These are phyloP conservation scores for Salvelinus alpinus DNA, from an alignment of 2,113 vertebrate species.

Conservation along the genomic window DNA sequence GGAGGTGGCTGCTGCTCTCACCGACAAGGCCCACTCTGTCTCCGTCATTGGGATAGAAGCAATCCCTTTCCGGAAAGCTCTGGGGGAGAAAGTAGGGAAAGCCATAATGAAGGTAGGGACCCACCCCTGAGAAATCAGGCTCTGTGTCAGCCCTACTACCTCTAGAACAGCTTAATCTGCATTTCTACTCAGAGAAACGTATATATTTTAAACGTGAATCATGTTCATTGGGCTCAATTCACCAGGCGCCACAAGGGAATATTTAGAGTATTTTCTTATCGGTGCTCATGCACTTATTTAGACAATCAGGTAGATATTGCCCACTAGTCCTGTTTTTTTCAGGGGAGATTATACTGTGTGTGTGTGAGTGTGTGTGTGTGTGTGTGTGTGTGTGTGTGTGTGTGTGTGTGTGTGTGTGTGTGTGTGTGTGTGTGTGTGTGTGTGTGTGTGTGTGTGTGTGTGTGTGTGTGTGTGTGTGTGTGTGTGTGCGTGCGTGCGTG, in stretches of 20 bases:
- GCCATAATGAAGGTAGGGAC: conserved; percentile 89
- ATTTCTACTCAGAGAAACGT: conserved; percentile 8
- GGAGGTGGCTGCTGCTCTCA: conserved; percentile 93
- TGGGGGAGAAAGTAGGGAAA: conserved; percentile 92
- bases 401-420: no score
- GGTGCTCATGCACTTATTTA: neutral
- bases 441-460: no score
- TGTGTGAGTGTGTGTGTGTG: no score
- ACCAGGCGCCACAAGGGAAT: neutral
- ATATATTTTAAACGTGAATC: conserved; percentile 35
- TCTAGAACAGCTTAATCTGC: conserved; percentile 15
- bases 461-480: neutral
- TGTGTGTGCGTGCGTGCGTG: no score
- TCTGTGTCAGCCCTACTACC: neutral
- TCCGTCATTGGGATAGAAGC: conserved; percentile 92
- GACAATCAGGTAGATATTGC: conserved; percentile 1
- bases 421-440: no score
- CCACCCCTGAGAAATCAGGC: conserved; percentile 36
- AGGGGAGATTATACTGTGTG: neutral
- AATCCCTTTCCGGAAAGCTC: conserved; percentile 87
- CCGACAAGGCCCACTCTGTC: conserved; percentile 94
- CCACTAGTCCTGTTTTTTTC: neutral
- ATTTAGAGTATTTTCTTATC: conserved; percentile 5
- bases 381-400: neutral
- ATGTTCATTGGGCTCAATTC: conserved; percentile 21